These are phyloP conservation scores for Macroglossus sobrinus DNA, from an alignment of 2,113 vertebrate genomes.

Conservation along the genomic window DNA sequence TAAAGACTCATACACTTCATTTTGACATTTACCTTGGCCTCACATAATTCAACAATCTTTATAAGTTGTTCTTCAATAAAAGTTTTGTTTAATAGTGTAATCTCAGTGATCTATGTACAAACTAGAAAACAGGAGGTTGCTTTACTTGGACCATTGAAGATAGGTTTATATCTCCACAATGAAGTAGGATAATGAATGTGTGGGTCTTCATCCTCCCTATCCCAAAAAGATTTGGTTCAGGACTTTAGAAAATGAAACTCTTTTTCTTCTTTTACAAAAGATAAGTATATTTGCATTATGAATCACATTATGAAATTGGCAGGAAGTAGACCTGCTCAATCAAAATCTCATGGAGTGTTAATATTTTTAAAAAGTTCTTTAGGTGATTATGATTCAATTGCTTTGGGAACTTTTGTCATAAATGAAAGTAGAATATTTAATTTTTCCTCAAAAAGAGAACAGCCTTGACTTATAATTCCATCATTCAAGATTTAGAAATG, in stretches of 20 bases:
- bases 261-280: not conserved
- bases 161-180: not conserved
- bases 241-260: slow-evolving; percentile 1
- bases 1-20: not conserved
- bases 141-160: not conserved
- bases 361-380: not conserved
- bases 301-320: not conserved
- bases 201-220: not conserved
- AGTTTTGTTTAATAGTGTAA: not conserved
- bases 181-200: not conserved
- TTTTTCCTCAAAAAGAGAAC: not conserved
- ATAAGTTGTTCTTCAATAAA: not conserved
- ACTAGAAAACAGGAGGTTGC: not conserved
- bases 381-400: not conserved
- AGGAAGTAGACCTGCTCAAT: not conserved
- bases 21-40: not conserved
- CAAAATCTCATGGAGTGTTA: not conserved
- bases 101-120: not conserved
- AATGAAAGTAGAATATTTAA: not conserved
- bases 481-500: not conserved
- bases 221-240: not conserved
- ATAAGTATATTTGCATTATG: not conserved
- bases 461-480: not conserved
- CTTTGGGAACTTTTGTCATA: not conserved
- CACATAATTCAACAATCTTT: not conserved